These are phyloP conservation scores for Thermophis baileyi DNA, from an alignment of 2,113 vertebrate species.

Conservation along the genomic window DNA sequence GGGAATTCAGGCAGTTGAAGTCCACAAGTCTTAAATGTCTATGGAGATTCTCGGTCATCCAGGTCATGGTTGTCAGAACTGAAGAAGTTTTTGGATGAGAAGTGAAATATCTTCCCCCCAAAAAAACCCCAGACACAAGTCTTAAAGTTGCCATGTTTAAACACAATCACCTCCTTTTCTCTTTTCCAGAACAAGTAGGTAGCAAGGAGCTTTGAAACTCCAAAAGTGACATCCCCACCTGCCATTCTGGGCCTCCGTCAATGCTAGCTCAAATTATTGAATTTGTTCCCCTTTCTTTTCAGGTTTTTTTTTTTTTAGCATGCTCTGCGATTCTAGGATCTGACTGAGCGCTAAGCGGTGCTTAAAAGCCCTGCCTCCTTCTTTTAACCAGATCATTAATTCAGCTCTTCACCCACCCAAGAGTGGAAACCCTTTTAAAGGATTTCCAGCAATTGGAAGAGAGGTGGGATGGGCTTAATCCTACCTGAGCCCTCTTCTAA, in stretches of 20 bases:
- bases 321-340: neutral
- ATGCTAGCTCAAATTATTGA: neutral
- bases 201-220: neutral
- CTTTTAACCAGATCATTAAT: slow-evolving; percentile 5
- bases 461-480: slow-evolving; percentile 4
- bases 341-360: neutral
- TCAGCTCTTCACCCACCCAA: neutral
- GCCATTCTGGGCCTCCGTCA: neutral
- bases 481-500: slow-evolving; percentile 28
- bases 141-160: neutral
- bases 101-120: too few relatives aligned
- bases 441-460: slow-evolving; percentile 10
- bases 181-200: neutral
- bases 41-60: too few relatives aligned
- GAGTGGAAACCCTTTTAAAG: slow-evolving; percentile 29
- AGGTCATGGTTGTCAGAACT: too few relatives aligned
- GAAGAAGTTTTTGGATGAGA: too few relatives aligned
- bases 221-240: neutral
- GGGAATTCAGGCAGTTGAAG: neutral
- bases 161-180: neutral
- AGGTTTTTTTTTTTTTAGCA: neutral
- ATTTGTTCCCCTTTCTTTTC: neutral
- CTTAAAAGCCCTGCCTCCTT: neutral
- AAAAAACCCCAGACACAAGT: neutral
- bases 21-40: neutral